A percentile compares a stretch with the other conserved stretches of the same genome.
These are phyloP conservation scores for Neoarius graeffei DNA, from an alignment of 2,113 vertebrate genomes.

Conservation along the genomic window DNA sequence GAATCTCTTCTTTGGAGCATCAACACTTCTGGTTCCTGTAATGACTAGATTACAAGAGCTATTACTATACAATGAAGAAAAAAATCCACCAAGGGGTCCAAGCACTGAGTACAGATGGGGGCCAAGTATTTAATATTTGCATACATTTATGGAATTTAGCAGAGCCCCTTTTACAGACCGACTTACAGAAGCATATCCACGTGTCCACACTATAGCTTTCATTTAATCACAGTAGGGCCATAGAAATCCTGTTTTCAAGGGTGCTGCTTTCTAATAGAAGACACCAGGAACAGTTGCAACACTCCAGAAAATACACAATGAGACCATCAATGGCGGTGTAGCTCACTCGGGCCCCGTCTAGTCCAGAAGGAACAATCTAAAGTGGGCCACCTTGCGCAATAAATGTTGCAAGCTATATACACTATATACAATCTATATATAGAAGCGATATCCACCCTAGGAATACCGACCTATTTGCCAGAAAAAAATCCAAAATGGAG, in stretches of 20 bases:
- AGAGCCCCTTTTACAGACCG: not conserved
- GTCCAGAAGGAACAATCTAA: too few relatives aligned
- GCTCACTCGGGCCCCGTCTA: too few relatives aligned
- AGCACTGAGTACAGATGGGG: not conserved
- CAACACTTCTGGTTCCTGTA: too few relatives aligned
- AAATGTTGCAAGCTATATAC: too few relatives aligned
- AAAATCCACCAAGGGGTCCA: not conserved
- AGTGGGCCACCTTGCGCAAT: too few relatives aligned
- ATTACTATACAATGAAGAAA: not conserved
- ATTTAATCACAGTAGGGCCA: not conserved
- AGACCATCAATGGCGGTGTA: too few relatives aligned
- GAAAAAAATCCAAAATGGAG: too few relatives aligned
- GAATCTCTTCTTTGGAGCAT: too few relatives aligned
- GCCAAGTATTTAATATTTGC: not conserved
- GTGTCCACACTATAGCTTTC: not conserved
- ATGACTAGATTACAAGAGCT: not conserved
- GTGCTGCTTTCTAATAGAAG: not conserved
- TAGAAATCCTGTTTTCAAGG: conserved; percentile 6
- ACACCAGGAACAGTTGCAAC: not conserved
- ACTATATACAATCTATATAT: too few relatives aligned
- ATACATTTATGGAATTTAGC: not conserved
- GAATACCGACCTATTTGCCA: too few relatives aligned
- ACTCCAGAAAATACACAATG: not conserved
- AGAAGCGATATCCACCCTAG: too few relatives aligned
- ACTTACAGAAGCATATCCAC: not conserved